Evolutionary conservation across 2,888 invertebrate genomes (phyloP), one percentile per base, ranked within the genome.

Genomic region (Tetanocera ferruginea): DNA sequence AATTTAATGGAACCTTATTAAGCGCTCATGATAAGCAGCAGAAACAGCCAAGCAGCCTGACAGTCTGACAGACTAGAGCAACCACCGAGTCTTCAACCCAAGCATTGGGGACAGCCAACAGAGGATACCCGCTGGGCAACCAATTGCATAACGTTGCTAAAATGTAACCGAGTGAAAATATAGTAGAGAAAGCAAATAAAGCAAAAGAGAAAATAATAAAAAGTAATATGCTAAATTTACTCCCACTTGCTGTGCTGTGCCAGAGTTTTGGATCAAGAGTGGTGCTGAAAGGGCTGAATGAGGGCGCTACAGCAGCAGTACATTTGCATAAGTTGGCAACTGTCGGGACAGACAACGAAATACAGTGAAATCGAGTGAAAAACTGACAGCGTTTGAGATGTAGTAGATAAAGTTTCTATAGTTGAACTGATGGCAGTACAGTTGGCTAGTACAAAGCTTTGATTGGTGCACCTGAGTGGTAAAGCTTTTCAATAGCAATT

Each of bases 1-100:
- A 73, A 73, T 60, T 73, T 60, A 73, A 73, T 73, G 73, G 57
- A 60, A 60, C 49, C 73, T 34, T 72, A 72, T 72, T 72, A 72
- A 72, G 72, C 37, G 34, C 11, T 34, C 57, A 72, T 31, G 37
- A 72, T 57, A 34, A 60, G 72, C 72, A 73, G 5, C 34, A 66
- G 19, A 66, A 66, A 5, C 17, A 37, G 64, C 28, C 31, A 5
- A n/a, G 34, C 34, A 8, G 64, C 5, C 64, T n/a, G 34, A 34
- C 60, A 28, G 34, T 5, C 64, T 34, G 64, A 34, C 60, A 28
- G 34, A n/a, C 64, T 34, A 34, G 17, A 14, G 17, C 28, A 28
- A n/a, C 34, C 14, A 34, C 17, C 6, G 31, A 17, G n/a, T 31
- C 9, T n/a, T 1, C 28, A 64, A 64, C 31, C 3, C 8, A 5